Evolutionary conservation across 2,888 invertebrate genomes (phyloP).

Genomic region (Meghimatium bilineatum): DNA sequence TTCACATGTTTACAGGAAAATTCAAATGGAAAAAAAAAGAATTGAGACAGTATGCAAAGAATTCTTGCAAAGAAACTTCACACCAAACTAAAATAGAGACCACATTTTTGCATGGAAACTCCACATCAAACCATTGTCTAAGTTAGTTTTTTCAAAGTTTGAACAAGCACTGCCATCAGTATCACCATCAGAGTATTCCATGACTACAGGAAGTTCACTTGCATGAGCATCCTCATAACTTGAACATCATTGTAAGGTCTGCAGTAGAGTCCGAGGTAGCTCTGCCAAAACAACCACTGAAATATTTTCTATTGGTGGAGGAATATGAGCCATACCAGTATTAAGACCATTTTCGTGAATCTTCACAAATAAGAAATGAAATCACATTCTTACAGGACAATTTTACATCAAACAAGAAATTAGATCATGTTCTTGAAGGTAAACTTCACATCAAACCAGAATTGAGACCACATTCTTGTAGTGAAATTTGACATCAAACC

Average conservation of each 20-base stretch:
- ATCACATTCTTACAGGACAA: no score
- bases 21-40: no score
- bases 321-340: constrained; percentile 66
- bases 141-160: constrained; percentile 67
- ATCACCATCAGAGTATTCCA: constrained; percentile 69
- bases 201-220: constrained; percentile 66
- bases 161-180: constrained; percentile 72
- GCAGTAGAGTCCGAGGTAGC: constrained; percentile 58
- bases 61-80: no score
- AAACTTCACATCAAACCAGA: no score
- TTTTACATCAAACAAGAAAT: no score
- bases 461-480: no score
- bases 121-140: constrained; percentile 67
- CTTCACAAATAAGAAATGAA: constrained; percentile 56
- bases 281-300: constrained; percentile 68
- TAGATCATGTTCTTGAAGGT: no score
- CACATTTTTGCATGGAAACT: no score
- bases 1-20: no score
- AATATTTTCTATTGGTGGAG: constrained; percentile 74
- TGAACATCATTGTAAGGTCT: constrained; percentile 62
- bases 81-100: no score
- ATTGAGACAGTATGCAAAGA: no score
- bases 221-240: constrained; percentile 71
- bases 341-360: constrained; percentile 64
- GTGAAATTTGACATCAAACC: no score